Base-by-base conservation (phyloP, 2,888 invertebrate genomes). In the Standfussiana lucernea region DNA sequence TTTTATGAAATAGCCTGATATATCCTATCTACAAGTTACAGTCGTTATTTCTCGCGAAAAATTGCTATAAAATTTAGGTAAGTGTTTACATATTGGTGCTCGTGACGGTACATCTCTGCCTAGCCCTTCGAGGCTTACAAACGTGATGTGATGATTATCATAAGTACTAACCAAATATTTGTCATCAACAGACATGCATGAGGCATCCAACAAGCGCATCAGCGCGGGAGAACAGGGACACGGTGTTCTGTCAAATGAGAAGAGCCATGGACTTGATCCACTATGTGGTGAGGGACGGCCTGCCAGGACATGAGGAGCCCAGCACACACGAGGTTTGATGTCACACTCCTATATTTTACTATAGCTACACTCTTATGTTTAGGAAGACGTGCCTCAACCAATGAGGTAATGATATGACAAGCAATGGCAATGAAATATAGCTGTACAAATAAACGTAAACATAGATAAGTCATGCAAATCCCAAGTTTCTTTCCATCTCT, bases 191-290 rank as follows among this genome's bases (percentile, higher is more conserved):
- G 98, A 98, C 99, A 32, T 99, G 99, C 93, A 97, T 99, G 85
- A 97, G 99, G 90, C 99, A 99, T 96, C 99, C 99, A 35, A 99
- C 99, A 89, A 99, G 99, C 94, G 98, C 98, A 69, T 98, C 99
- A 74, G 99, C 99, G 0, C 97, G 99, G 85, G 99, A 99, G 95
- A 99, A 99, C 95, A 97, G 99, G 15, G 99, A 99, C 94, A 99
- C 99, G 0, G 99, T 99, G 66, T 99, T 99, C 97, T 99, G 99
- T 93, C 99, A 99, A 96, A 99, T 99, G 98, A 97, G 99, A 82
- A 97, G 99, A 84, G 99, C 99, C 40, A 98, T 99, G 98, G 99
- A 99, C 96, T 97, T 99, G 86, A 99, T 99, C 89, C 99, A 99
- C 96, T 99, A 99, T 95, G 99, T 99, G 80, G 99, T 99, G 67